Evolutionary conservation across 2,888 invertebrate species (phyloP).

Genomic region (Furcula furcula): DNA sequence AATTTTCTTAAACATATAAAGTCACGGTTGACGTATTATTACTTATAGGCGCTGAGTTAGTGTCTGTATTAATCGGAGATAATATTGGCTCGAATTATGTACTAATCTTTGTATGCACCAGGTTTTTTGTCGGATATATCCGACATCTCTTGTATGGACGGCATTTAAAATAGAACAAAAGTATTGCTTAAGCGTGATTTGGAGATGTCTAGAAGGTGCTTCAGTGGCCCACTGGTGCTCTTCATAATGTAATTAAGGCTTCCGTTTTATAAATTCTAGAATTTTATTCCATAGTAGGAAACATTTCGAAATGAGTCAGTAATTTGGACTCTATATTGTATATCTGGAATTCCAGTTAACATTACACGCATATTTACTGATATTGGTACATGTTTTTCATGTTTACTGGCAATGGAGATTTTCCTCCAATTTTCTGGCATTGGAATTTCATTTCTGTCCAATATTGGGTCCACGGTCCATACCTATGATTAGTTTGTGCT

Average conservation of each 20-base stretch:
- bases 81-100: too few relatives aligned
- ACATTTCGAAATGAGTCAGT: conserved; percentile 18
- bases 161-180: conserved; percentile 29
- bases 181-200: conserved; percentile 32
- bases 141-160: conserved; percentile 9
- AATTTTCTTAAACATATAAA: too few relatives aligned
- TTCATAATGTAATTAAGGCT: conserved; percentile 42
- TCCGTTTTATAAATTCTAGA: conserved; percentile 49
- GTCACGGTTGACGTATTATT: too few relatives aligned
- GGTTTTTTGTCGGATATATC: conserved; percentile 11
- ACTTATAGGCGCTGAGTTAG: too few relatives aligned
- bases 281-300: conserved; percentile 22
- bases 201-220: conserved; percentile 44
- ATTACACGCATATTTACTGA: background rate
- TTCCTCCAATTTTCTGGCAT: conserved; percentile 2
- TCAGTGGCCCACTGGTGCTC: conserved; percentile 64
- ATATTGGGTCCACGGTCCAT: conserved; percentile 11
- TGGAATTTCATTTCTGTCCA: conserved; percentile 1
- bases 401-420: too few relatives aligned
- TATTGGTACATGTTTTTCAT: background rate
- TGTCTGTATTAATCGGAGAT: too few relatives aligned
- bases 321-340: conserved; percentile 17
- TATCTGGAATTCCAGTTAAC: background rate
- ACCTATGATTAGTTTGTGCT: conserved; percentile 20
- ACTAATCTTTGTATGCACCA: too few relatives aligned